Evolutionary conservation across 2,888 invertebrate species (phyloP).

Genomic region (Criorhina ranunculi): DNA sequence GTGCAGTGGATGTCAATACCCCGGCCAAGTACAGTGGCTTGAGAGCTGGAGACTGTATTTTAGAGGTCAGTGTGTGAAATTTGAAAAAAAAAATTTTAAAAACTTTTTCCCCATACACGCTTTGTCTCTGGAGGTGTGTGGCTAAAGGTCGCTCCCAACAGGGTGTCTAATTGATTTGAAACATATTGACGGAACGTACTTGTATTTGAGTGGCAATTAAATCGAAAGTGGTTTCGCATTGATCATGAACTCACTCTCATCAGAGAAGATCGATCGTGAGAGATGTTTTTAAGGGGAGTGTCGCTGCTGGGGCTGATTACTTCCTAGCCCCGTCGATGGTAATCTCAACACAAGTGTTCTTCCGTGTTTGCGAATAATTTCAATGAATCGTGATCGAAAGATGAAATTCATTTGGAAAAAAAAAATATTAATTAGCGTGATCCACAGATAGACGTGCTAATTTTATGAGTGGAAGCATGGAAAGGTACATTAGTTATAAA

Average conservation of each 20-base stretch:
- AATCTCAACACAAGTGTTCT: conserved; percentile 16
- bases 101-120: background rate
- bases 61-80: conserved; percentile 88
- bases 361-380: conserved; percentile 29
- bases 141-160: conserved; percentile 8
- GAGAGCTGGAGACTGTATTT: conserved; percentile 89
- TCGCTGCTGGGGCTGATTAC: background rate
- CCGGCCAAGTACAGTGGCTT: conserved; percentile 88
- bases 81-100: background rate
- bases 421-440: conserved; percentile 45
- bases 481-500: conserved; percentile 24
- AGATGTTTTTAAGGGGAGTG: background rate
- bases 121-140: background rate
- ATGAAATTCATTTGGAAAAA: background rate
- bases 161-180: conserved; percentile 26
- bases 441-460: conserved; percentile 44
- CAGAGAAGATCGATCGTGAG: background rate
- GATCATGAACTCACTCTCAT: background rate
- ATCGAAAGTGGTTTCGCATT: conserved; percentile 7
- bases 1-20: conserved; percentile 87
- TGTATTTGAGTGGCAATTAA: conserved; percentile 17
- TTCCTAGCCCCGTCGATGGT: background rate
- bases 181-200: conserved; percentile 18
- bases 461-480: conserved; percentile 33
- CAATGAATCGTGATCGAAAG: conserved; percentile 34